A percentile compares a stretch with the other conserved stretches of the same genome.
These are phyloP conservation scores for Laterallus jamaicensis DNA, from an alignment of 2,113 vertebrate genomes.

Conservation along the genomic window DNA sequence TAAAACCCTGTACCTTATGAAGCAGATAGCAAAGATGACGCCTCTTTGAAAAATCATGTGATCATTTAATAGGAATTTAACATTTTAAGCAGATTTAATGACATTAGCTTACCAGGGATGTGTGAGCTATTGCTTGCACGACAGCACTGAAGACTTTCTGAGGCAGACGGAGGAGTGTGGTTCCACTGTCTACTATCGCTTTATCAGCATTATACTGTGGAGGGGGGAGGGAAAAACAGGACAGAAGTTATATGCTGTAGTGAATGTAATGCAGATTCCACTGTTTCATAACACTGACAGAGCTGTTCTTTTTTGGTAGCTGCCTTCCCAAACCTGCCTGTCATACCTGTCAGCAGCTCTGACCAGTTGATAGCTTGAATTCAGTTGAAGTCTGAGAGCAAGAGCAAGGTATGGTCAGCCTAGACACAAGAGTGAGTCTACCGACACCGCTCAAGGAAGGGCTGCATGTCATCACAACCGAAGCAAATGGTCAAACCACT, in stretches of 20 bases:
- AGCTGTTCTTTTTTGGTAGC: background rate
- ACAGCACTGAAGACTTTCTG: constrained; percentile 90
- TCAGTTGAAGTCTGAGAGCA: background rate
- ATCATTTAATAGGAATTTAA: background rate
- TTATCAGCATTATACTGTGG: constrained; percentile 94
- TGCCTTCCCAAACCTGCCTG: background rate
- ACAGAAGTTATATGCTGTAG: background rate
- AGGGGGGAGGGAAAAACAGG: background rate
- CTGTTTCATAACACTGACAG: background rate
- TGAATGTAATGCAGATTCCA: background rate
- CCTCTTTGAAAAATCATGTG: background rate
- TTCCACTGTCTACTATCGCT: constrained; percentile 97
- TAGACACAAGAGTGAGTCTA: background rate
- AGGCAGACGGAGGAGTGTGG: constrained; percentile 92
- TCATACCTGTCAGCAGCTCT: background rate
- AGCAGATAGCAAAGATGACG: background rate
- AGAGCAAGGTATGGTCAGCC: background rate
- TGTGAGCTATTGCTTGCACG: constrained; percentile 86
- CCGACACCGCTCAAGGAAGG: background rate
- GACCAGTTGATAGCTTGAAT: background rate
- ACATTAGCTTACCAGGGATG: constrained; percentile 83
- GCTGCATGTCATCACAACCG: background rate
- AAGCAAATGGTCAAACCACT: background rate
- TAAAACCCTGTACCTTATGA: background rate
- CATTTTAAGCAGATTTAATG: background rate